Evolutionary conservation across 2,888 invertebrate species (phyloP).

Genomic region (Acanthosoma haemorrhoidale): DNA sequence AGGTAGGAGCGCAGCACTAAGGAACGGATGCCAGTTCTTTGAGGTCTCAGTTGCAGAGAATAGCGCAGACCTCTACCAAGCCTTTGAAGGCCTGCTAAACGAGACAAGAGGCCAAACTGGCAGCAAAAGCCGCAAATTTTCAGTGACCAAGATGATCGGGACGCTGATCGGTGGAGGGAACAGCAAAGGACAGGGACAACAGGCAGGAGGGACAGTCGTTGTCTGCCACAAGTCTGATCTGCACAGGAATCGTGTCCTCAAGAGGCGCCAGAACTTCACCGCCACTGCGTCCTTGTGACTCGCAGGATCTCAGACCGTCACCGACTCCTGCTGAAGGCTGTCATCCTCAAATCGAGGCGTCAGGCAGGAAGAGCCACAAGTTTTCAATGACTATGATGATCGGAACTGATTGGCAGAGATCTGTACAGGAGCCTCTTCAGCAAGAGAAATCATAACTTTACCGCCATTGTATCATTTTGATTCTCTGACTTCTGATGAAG

Average conservation of each 20-base stretch:
- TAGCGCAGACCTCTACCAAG: constrained; percentile 64
- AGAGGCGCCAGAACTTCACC: constrained; percentile 55
- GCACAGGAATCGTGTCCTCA: constrained; percentile 54
- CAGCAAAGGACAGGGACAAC: constrained; percentile 46
- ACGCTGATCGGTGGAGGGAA: constrained; percentile 59
- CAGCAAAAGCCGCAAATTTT: constrained; percentile 57
- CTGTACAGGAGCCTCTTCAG: no score
- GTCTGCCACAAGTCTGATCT: constrained; percentile 58
- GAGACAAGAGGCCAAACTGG: constrained; percentile 55
- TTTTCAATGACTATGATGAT: not conserved
- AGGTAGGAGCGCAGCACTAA: constrained; percentile 61
- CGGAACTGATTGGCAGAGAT: no score
- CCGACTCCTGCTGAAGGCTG: constrained; percentile 19
- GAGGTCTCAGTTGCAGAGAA: constrained; percentile 80
- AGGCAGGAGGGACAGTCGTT: constrained; percentile 56
- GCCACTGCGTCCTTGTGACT: constrained; percentile 64
- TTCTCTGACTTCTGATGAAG: no score
- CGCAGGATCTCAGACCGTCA: constrained; percentile 25
- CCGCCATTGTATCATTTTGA: no score
- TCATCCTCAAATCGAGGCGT: not conserved
- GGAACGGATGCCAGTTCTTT: constrained; percentile 66
- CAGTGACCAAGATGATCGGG: constrained; percentile 74
- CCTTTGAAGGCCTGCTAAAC: constrained; percentile 63
- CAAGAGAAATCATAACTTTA: no score
- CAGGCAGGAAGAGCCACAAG: not conserved